Evolutionary conservation across 2,797 vertebrate genomes (phyloP).

Genomic region (Enteromius treurensis): DNA sequence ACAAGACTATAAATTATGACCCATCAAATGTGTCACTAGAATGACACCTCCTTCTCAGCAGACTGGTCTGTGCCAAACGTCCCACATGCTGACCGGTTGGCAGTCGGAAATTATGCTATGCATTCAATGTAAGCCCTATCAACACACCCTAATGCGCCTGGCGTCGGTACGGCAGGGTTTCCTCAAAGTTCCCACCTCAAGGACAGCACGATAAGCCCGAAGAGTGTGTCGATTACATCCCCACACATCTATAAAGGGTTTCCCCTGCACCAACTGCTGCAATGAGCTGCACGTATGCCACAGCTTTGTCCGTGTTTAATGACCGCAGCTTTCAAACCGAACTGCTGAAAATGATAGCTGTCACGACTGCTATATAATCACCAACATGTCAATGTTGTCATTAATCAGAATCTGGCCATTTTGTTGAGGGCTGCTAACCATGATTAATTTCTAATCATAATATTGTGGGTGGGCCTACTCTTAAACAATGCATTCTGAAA

Average conservation of each 20-base stretch:
- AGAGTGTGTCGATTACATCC: slow-evolving; percentile 22
- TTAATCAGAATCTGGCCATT: slow-evolving; percentile 5
- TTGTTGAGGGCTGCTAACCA: not conserved
- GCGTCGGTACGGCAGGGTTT: not conserved
- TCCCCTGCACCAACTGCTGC: slow-evolving; percentile 9
- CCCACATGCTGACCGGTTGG: slow-evolving; percentile 8
- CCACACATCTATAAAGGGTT: slow-evolving; percentile 17
- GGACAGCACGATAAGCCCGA: slow-evolving; percentile 34
- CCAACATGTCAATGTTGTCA: not conserved
- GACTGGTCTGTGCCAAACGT: not conserved
- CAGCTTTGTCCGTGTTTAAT: slow-evolving; percentile 20
- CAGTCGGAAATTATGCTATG: slow-evolving; percentile 32
- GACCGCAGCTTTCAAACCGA: slow-evolving; percentile 18
- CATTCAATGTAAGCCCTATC: slow-evolving; percentile 27
- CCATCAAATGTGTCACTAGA: slow-evolving; percentile 1
- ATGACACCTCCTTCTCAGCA: not conserved
- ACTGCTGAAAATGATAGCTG: slow-evolving; percentile 3
- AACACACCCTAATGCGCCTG: not conserved
- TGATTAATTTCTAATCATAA: slow-evolving; percentile 16
- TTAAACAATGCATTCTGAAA: slow-evolving; percentile 9
- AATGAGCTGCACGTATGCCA: slow-evolving; percentile 11
- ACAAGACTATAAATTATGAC: not conserved
- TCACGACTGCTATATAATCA: slow-evolving; percentile 21
- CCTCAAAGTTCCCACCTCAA: slow-evolving; percentile 1
- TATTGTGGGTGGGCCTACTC: slow-evolving; percentile 1